phyloP scores from a whole-genome alignment of 35 echinoderm and acorn worm genomes.

The Amphiura filiformis region DNA sequence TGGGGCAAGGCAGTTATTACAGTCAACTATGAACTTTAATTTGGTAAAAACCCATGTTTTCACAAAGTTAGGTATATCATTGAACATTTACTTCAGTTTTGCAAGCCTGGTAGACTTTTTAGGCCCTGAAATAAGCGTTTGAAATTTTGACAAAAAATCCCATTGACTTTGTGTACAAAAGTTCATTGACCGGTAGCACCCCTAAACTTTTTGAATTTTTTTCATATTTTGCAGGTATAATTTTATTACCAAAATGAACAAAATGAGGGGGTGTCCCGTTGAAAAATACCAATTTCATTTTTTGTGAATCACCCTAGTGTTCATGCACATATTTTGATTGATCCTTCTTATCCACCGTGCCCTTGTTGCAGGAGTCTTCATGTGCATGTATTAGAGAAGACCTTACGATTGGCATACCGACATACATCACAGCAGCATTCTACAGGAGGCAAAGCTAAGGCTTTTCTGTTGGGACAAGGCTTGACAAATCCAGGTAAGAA shows the following conservation, averaged over 20 bases:
- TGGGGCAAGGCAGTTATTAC: background rate
- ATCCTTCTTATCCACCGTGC: background rate
- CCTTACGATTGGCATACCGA: slow-evolving; percentile 34
- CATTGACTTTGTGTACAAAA: no score
- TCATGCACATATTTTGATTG: background rate
- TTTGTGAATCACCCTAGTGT: no score
- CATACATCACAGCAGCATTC: slow-evolving; percentile 18
- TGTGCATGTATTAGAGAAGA: slow-evolving; percentile 44
- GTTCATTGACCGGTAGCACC: no score
- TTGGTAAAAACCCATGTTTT: no score
- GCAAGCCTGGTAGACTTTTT: no score
- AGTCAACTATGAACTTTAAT: no score
- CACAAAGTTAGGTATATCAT: no score
- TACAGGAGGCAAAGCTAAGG: background rate
- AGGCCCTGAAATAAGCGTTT: no score
- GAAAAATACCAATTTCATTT: no score
- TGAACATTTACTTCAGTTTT: no score
- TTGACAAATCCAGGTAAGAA: slow-evolving; percentile 16
- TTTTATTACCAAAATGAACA: background rate
- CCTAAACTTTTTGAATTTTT: background rate
- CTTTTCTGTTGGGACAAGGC: slow-evolving; percentile 35
- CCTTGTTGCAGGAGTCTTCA: slow-evolving; percentile 30
- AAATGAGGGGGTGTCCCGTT: no score
- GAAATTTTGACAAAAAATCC: no score
- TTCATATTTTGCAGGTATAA: background rate